Conservation (phyloP, 92 coral and sea anemone genomes). For the Heliopora coerulea region DNA sequence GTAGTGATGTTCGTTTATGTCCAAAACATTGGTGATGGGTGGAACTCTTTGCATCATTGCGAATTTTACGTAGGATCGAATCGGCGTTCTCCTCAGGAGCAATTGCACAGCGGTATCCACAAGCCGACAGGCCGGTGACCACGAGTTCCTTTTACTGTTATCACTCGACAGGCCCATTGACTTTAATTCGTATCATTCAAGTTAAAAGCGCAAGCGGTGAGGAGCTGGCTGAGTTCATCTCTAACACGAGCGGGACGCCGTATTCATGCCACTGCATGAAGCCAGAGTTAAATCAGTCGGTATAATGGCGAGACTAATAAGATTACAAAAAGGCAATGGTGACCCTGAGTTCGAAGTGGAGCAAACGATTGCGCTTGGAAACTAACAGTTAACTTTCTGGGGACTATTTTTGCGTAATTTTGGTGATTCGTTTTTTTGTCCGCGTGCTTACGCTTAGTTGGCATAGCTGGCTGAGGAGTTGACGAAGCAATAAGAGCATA, state of each 20-base stretch:
- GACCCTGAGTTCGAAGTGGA: neutral
- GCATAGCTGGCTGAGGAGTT: conserved; percentile 7
- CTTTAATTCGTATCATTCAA: conserved; percentile 37
- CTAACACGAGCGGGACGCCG: conserved; percentile 15
- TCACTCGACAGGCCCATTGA: conserved; percentile 28
- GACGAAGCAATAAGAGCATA: conserved; percentile 31
- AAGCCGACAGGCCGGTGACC: conserved; percentile 14
- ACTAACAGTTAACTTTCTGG: neutral
- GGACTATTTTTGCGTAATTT: neutral
- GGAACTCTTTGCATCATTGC: too few relatives aligned
- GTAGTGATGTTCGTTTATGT: too few relatives aligned
- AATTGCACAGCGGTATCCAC: conserved; percentile 27
- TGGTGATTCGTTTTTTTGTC: neutral
- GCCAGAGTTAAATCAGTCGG: conserved; percentile 4
- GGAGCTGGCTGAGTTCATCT: conserved; percentile 6
- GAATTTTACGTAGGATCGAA: too few relatives aligned
- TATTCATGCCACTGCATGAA: conserved; percentile 28
- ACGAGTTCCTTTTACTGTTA: conserved; percentile 15
- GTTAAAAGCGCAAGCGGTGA: conserved; percentile 37
- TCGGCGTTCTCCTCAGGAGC: conserved; percentile 32
- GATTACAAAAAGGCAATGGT: neutral
- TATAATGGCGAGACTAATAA: conserved; percentile 14
- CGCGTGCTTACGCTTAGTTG: conserved; percentile 2
- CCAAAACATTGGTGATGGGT: too few relatives aligned
- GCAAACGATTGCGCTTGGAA: neutral